Base-by-base conservation (phyloP, 1,140 invertebrate species). In the Anoplophora glabripennis region DNA sequence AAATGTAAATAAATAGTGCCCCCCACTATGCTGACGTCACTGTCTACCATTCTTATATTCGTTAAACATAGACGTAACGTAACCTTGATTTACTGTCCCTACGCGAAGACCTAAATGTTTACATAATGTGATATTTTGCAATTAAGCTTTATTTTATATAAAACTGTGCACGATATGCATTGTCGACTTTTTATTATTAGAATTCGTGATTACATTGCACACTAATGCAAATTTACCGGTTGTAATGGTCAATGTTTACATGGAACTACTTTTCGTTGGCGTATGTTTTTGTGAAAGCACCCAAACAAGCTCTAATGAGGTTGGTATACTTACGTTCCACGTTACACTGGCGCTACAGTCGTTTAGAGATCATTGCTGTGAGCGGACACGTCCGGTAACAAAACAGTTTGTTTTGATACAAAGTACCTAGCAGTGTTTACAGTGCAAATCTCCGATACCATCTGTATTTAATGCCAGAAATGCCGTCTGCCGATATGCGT, bases 401-500 rank as follows among this genome's bases (percentile, higher is more conserved):
- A 28, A 28, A 28, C 21, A 28, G 21, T 21, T 46, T 55, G 41
- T 47, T 48, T 49, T 42, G 40, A 54, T 55, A 45, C 37, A 44
- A 36, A 59, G 18, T 17, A 36, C n/a, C 38, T 47, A 52, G 14
- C 36, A 35, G 45, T 59, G 51, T 59, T 18, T 42, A 10, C 18
- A 40, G 38, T 46, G 28, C n/a, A 10, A 4, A 48, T 9, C 15
- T 36, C 9, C 34, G 33, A 14, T 47, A 47, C n/a, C 10, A 15
- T 53, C 17, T 15, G 33, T 15, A 44, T 7, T 53, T 41, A 38
- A 55, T 62, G 35, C 56, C 28, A 56, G 64, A 64, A 64, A 74
- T 74, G 72, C 72, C 72, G 42, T 74, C 72, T 51, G 72, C 72
- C 18, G 69, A 74, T 61, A 66, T 73, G 62, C 66, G 68, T 56